Percentiles rank a stretch among this genome's conserved stretches.
Conservation (phyloP, 2,888 invertebrate species). For the Andrena trimmerana region DNA sequence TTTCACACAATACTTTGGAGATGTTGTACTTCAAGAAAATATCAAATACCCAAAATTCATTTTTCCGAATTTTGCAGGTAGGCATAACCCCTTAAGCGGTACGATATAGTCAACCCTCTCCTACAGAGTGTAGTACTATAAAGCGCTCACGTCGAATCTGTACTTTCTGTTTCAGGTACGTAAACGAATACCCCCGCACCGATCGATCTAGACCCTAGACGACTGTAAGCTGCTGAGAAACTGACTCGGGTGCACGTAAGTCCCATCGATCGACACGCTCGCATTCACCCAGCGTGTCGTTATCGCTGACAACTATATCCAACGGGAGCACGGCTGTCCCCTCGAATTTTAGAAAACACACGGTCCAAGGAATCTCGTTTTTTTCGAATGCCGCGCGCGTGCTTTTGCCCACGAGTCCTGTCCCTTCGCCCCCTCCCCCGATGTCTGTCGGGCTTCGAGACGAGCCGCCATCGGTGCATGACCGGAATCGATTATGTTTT, state of each 20-base stretch:
- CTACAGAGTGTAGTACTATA: background rate
- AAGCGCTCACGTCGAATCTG: background rate
- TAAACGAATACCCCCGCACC: background rate
- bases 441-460: conserved; percentile 21
- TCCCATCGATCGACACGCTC: conserved; percentile 9
- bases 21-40: no score
- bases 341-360: conserved; percentile 48
- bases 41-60: no score
- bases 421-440: conserved; percentile 19
- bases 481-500: conserved; percentile 69
- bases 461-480: conserved; percentile 51
- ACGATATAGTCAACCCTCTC: no score
- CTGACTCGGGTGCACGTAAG: conserved; percentile 5
- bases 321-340: conserved; percentile 4
- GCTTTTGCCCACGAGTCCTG: conserved; percentile 19
- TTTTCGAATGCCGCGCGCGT: conserved; percentile 42
- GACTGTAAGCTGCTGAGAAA: no score
- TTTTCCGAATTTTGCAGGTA: no score
- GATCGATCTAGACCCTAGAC: no score
- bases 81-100: no score
- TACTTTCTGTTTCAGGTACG: conserved; percentile 52
- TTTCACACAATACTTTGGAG: no score
- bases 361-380: conserved; percentile 39
- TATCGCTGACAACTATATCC: conserved; percentile 59
- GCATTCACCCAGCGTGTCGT: conserved; percentile 22